Evolutionary conservation across 2,797 vertebrate genomes (phyloP).

Genomic region (Oreortyx pictus): DNA sequence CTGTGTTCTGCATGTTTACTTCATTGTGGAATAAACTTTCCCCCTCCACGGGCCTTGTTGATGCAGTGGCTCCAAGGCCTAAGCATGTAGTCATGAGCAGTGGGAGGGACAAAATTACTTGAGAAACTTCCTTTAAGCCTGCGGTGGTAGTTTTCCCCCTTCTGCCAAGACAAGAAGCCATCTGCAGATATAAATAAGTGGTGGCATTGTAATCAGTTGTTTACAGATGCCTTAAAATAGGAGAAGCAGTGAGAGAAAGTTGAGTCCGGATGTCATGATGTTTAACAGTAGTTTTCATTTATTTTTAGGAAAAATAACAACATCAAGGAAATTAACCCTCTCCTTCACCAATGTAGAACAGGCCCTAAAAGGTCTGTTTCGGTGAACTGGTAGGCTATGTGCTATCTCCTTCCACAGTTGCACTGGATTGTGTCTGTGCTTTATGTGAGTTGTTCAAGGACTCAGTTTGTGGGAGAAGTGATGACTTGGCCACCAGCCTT

Average conservation of each 20-base stretch:
- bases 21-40: background rate
- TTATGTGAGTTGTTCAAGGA: background rate
- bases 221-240: slow-evolving; percentile 8
- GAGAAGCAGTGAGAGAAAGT: background rate
- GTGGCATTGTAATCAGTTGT: background rate
- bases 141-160: background rate
- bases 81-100: background rate
- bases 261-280: background rate
- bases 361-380: background rate
- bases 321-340: background rate
- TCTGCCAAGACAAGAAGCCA: background rate
- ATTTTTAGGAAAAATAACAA: background rate
- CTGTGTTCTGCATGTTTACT: background rate
- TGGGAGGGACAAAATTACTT: background rate
- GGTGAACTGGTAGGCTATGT: background rate
- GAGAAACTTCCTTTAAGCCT: background rate
- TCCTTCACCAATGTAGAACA: background rate
- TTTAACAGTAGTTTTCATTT: background rate
- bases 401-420: background rate
- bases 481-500: background rate
- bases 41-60: background rate
- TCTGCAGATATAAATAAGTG: slow-evolving; percentile 21
- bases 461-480: background rate
- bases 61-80: background rate
- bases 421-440: background rate